Percentiles rank a stretch among this genome's conserved stretches.
Evolutionary conservation across 2,113 vertebrate species (phyloP).

Genomic region (Glaucidium brasilianum): DNA sequence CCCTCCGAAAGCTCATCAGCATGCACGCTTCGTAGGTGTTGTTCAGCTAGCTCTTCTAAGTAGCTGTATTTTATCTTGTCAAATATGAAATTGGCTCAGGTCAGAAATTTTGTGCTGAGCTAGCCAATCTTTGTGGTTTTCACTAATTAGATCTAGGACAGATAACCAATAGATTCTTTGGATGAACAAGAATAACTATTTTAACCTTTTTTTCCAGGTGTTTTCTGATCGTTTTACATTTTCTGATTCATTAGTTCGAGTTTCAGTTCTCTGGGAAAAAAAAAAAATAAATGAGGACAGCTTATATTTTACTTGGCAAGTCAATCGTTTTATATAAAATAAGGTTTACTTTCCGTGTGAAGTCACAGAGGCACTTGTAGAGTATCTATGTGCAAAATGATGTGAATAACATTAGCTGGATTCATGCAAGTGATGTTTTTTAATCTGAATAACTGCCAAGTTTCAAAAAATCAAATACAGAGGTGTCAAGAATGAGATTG

Average conservation of each 20-base stretch:
- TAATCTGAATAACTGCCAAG: neutral
- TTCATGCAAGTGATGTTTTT: neutral
- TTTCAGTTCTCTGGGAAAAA: neutral
- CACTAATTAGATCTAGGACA: slow-evolving; percentile 1
- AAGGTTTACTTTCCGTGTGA: neutral
- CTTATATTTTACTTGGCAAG: neutral
- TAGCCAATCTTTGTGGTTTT: neutral
- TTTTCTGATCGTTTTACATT: neutral
- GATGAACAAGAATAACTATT: neutral
- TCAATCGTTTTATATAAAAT: neutral
- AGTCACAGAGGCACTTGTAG: neutral
- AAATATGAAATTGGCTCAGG: neutral
- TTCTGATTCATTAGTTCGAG: neutral
- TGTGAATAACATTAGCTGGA: neutral
- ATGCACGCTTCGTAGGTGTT: neutral
- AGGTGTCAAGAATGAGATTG: neutral
- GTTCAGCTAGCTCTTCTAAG: neutral
- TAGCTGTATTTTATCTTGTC: neutral
- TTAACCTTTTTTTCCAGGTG: neutral
- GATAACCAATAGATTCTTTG: neutral
- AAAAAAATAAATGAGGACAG: neutral
- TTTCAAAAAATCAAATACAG: neutral
- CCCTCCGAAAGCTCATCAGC: neutral
- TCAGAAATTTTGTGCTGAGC: slow-evolving; percentile 14
- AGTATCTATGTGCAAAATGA: neutral